Conservation (phyloP, 2,797 vertebrate species). For the Myotis planiceps region DNA sequence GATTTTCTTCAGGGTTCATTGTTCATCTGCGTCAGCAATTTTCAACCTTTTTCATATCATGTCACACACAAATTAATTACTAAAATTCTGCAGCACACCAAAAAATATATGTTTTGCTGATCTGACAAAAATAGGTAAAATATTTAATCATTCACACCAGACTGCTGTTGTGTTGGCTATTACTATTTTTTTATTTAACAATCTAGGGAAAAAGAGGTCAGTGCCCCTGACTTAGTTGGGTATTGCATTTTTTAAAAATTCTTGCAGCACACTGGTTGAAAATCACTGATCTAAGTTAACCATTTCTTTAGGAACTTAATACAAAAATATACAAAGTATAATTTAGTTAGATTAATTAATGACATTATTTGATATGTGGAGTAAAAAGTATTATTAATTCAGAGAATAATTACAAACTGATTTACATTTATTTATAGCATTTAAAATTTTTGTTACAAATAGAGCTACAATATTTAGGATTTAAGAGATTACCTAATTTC, state of each 20-base stretch:
- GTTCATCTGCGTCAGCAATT: neutral
- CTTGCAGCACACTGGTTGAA: neutral
- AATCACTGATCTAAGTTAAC: neutral
- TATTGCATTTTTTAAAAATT: neutral
- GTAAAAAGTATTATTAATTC: constrained; percentile 19
- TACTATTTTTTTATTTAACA: neutral
- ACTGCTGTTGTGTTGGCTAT: neutral
- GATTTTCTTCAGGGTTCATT: neutral
- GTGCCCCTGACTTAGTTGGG: neutral
- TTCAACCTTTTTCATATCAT: neutral
- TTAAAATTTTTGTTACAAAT: neutral
- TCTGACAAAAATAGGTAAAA: neutral
- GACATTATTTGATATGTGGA: neutral
- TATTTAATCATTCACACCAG: neutral
- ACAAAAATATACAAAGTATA: neutral
- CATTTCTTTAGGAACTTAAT: neutral
- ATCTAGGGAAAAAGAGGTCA: neutral
- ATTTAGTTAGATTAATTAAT: neutral
- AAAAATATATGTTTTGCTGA: neutral
- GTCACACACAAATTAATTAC: neutral
- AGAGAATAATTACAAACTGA: neutral
- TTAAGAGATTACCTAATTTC: neutral
- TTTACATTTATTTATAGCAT: neutral
- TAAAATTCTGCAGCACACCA: neutral
- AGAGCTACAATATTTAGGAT: neutral